Percentiles rank a stretch among this genome's conserved stretches.
These are phyloP conservation scores for Eira barbara DNA, from an alignment of 2,113 vertebrate species.

Conservation along the genomic window DNA sequence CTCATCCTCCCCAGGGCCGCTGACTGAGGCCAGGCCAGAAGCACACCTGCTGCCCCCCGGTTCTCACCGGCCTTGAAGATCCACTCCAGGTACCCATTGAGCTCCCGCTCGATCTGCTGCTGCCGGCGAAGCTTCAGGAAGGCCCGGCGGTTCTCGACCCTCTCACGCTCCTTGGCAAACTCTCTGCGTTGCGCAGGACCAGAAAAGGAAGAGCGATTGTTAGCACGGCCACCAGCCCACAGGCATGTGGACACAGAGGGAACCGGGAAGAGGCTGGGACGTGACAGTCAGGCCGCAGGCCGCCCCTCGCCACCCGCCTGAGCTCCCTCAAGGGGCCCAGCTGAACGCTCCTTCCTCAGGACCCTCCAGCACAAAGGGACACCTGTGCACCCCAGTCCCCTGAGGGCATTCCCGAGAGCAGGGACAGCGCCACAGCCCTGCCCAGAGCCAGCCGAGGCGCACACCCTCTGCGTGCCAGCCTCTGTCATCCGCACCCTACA, in stretches of 20 bases:
- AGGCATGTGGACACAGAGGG: background rate
- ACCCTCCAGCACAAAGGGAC: background rate
- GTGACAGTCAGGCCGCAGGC: rapidly evolving
- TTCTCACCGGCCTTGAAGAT: conserved; percentile 96
- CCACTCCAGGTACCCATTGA: conserved; percentile 97
- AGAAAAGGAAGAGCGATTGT: background rate
- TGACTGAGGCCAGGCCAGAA: background rate
- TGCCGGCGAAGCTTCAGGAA: conserved; percentile 97
- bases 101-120: conserved; percentile 96
- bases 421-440: background rate
- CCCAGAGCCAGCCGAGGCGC: background rate
- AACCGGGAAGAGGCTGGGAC: background rate
- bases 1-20: background rate
- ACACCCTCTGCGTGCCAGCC: rapidly evolving
- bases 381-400: background rate
- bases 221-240: too few species aligned
- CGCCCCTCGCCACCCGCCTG: background rate
- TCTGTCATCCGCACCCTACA: background rate
- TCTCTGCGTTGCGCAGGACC: conserved; percentile 81
- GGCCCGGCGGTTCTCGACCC: conserved; percentile 96
- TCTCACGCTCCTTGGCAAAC: conserved; percentile 96
- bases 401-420: background rate
- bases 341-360: too few species aligned
- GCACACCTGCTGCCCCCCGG: rapidly evolving
- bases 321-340: background rate